Evolutionary conservation across 2,113 vertebrate genomes (phyloP).

Genomic region (Thalassarche chlororhynchos): DNA sequence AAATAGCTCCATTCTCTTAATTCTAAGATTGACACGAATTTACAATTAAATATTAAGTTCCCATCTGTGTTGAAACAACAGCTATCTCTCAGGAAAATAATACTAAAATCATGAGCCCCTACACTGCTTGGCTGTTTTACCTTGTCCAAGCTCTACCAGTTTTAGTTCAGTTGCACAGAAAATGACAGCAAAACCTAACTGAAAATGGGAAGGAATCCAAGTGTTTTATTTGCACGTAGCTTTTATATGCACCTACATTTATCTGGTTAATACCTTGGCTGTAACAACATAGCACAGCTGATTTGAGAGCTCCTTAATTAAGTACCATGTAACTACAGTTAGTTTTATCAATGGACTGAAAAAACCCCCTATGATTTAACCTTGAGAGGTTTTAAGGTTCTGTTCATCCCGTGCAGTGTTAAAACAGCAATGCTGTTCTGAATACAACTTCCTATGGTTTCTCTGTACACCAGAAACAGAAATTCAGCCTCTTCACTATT

Average conservation of each 20-base stretch:
- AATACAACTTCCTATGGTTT: fast-evolving
- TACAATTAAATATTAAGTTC: background rate
- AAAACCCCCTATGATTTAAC: background rate
- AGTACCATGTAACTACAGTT: background rate
- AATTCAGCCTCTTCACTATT: background rate
- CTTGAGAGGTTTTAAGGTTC: background rate
- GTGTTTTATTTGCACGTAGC: background rate
- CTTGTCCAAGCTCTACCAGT: background rate
- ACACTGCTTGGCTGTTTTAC: background rate
- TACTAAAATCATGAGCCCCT: background rate
- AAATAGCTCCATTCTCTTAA: background rate
- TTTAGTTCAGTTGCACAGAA: background rate
- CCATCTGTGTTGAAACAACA: background rate
- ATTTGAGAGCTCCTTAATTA: background rate
- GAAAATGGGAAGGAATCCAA: background rate
- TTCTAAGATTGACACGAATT: background rate
- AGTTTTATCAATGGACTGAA: background rate
- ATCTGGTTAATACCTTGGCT: background rate
- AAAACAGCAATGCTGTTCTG: fast-evolving
- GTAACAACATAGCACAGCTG: background rate
- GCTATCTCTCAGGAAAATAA: background rate
- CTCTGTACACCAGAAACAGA: background rate
- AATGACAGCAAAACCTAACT: background rate
- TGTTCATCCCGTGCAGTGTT: background rate
- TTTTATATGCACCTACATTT: background rate